Conservation (phyloP, 1,140 invertebrate species). For the Chymomyza costata region DNA sequence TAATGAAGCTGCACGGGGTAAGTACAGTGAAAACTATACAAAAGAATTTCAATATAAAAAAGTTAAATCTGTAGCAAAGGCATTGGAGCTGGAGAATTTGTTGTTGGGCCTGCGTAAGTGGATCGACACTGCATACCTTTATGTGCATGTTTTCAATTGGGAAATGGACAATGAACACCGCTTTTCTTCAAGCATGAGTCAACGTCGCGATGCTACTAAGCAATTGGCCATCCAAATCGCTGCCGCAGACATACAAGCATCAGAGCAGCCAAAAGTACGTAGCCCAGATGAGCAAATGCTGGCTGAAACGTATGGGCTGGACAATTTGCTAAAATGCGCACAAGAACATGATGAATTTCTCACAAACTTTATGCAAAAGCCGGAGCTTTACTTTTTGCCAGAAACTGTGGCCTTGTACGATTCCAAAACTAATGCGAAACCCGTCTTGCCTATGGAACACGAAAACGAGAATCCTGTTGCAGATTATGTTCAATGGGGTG, state of each 20-base stretch:
- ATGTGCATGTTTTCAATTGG: slow-evolving; percentile 52
- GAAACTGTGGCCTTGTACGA: slow-evolving; percentile 35
- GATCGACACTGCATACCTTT: slow-evolving; percentile 43
- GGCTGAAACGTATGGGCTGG: slow-evolving; percentile 24
- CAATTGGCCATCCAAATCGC: slow-evolving; percentile 16
- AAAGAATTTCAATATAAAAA: not conserved
- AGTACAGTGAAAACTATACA: not conserved
- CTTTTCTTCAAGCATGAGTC: slow-evolving; percentile 44
- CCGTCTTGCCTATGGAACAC: too few species aligned
- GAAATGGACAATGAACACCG: slow-evolving; percentile 59
- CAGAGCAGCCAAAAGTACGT: not conserved
- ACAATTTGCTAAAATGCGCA: slow-evolving; percentile 22
- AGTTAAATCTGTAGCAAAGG: slow-evolving; percentile 28
- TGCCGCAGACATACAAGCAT: slow-evolving; percentile 1
- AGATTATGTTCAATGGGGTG: too few species aligned
- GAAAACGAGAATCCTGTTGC: too few species aligned
- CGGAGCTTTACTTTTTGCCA: slow-evolving; percentile 44
- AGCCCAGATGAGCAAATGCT: slow-evolving; percentile 28
- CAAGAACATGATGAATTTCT: slow-evolving; percentile 36
- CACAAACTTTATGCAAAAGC: slow-evolving; percentile 21
- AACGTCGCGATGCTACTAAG: slow-evolving; percentile 11
- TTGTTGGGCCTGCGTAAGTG: slow-evolving; percentile 30
- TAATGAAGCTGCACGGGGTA: slow-evolving; percentile 13
- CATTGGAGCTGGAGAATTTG: slow-evolving; percentile 25
- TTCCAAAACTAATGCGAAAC: not conserved